A percentile compares a stretch with the other conserved stretches of the same genome.
phyloP scores from a whole-genome alignment of 2,888 invertebrate species.

The Cylloceria caligata region DNA sequence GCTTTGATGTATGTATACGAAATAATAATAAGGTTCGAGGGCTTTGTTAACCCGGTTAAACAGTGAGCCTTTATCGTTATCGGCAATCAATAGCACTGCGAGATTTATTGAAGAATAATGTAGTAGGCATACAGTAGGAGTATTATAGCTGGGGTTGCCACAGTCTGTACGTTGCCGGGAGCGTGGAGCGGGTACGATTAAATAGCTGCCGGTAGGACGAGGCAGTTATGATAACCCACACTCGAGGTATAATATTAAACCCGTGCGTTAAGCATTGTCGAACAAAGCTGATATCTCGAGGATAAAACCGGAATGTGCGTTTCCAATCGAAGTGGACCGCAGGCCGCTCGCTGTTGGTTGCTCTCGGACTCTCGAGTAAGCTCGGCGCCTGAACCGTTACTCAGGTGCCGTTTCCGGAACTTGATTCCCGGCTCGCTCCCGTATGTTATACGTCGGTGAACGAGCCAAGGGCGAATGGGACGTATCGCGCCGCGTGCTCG shows the following conservation, averaged over 20 bases:
- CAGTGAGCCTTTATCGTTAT: constrained; percentile 43
- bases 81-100: constrained; percentile 53
- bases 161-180: constrained; percentile 52
- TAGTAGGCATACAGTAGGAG: constrained; percentile 47
- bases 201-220: constrained; percentile 54
- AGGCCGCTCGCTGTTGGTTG: constrained; percentile 46
- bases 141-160: constrained; percentile 30
- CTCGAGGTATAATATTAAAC: constrained; percentile 41
- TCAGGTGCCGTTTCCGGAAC: constrained; percentile 72
- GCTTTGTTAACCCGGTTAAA: constrained; percentile 55
- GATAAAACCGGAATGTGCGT: constrained; percentile 71
- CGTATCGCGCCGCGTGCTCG: constrained; percentile 48
- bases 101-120: constrained; percentile 58
- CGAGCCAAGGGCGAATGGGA: constrained; percentile 63
- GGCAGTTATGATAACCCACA: constrained; percentile 63
- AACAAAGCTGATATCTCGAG: constrained; percentile 68
- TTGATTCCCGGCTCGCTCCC: constrained; percentile 66
- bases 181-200: constrained; percentile 47
- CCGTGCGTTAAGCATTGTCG: constrained; percentile 66
- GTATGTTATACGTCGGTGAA: constrained; percentile 44
- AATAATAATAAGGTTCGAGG: constrained; percentile 25
- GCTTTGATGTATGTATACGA: constrained; percentile 18
- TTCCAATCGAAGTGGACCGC: constrained; percentile 67
- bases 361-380: constrained; percentile 60
- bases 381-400: constrained; percentile 69